These are phyloP conservation scores for Desmophyllum pertusum DNA, from an alignment of 92 coral and sea anemone genomes.

Conservation along the genomic window DNA sequence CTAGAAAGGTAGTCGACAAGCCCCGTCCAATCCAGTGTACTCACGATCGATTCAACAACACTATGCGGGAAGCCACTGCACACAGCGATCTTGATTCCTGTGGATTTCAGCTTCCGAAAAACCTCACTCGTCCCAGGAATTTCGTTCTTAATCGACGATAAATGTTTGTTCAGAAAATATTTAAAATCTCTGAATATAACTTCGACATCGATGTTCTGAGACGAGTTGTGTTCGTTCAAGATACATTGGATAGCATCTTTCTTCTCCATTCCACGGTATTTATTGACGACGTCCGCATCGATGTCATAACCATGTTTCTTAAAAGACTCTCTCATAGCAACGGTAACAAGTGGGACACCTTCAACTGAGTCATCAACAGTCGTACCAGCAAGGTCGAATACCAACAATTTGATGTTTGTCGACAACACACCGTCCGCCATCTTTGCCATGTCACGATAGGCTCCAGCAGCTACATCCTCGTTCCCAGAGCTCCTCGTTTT, in stretches of 20 bases:
- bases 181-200: constrained; percentile 78
- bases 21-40: constrained; percentile 66
- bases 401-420: constrained; percentile 61
- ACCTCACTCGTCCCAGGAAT: constrained; percentile 84
- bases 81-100: constrained; percentile 77
- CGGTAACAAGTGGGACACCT: constrained; percentile 87
- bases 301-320: constrained; percentile 68
- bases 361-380: constrained; percentile 89
- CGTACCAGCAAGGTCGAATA: constrained; percentile 97
- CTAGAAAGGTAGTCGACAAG: constrained; percentile 87
- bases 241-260: constrained; percentile 78
- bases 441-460: constrained; percentile 6
- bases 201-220: constrained; percentile 48
- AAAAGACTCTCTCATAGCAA: constrained; percentile 88
- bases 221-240: constrained; percentile 20
- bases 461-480: no score
- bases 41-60: constrained; percentile 81
- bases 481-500: no score
- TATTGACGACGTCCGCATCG: constrained; percentile 71
- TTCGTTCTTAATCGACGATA: constrained; percentile 76
- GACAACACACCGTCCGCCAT: constrained; percentile 72
- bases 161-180: constrained; percentile 57
- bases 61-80: constrained; percentile 96
- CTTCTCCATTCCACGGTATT: constrained; percentile 96
- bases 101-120: constrained; percentile 69